These are phyloP conservation scores for Odontothrips loti DNA, from an alignment of 2,888 invertebrate species.

Conservation along the genomic window DNA sequence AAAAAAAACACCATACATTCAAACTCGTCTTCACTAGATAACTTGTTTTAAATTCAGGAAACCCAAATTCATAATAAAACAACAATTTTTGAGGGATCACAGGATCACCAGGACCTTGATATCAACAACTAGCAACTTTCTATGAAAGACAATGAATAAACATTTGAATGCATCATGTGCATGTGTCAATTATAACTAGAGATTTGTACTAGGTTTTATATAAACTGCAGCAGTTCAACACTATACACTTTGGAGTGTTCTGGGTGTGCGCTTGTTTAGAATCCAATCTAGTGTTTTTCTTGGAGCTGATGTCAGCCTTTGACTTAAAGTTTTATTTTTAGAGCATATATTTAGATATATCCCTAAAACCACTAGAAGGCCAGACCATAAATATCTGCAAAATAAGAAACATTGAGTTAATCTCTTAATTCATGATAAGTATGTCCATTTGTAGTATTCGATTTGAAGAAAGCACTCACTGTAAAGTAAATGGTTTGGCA, in stretches of 20 bases:
- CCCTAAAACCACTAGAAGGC: conserved; percentile 78
- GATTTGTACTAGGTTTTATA: no score
- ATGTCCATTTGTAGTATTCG: not conserved
- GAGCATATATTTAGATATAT: conserved; percentile 92
- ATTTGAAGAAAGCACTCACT: conserved; percentile 59
- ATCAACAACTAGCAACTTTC: no score
- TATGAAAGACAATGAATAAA: no score
- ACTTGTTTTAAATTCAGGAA: no score
- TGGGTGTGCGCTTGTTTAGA: not conserved
- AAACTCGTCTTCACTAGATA: no score
- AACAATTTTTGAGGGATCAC: no score
- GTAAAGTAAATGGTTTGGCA: conserved; percentile 86
- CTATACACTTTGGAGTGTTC: not conserved
- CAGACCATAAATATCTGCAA: conserved; percentile 86
- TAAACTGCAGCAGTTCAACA: no score
- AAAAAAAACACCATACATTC: no score
- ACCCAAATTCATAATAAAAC: no score
- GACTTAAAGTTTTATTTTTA: conserved; percentile 59
- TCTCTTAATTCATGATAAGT: not conserved
- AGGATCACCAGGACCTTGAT: no score
- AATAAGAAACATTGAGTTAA: conserved; percentile 44
- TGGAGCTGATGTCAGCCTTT: not conserved
- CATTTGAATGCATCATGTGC: no score
- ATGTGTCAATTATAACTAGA: no score
- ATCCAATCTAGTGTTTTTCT: not conserved